Evolutionary conservation across 2,113 vertebrate genomes (phyloP).

Genomic region (Elephantulus edwardii): DNA sequence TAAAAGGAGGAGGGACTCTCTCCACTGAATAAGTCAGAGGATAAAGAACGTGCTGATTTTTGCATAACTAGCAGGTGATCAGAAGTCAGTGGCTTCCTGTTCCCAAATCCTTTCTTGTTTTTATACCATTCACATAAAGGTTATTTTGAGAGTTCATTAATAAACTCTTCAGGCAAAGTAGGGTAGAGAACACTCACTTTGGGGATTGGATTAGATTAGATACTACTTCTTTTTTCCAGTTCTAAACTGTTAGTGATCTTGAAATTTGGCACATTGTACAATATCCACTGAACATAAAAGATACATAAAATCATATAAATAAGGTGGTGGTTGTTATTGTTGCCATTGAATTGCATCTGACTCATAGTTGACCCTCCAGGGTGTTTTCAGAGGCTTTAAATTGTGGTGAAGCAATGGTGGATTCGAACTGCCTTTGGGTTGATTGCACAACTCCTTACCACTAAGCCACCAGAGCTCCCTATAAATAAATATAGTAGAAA

Average conservation of each 20-base stretch:
- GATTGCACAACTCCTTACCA: no score
- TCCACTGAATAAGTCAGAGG: neutral
- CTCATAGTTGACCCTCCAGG: no score
- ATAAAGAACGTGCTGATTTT: neutral
- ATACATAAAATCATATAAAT: neutral
- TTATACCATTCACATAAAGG: constrained; percentile 1
- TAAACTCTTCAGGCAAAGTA: neutral
- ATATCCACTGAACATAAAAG: neutral
- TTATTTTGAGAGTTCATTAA: constrained; percentile 20
- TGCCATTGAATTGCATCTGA: no score
- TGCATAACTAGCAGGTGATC: neutral
- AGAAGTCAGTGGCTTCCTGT: neutral
- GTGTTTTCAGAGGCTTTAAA: no score
- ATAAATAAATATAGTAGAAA: constrained; percentile 19
- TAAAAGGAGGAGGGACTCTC: neutral
- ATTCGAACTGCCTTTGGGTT: no score
- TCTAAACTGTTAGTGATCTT: constrained; percentile 9
- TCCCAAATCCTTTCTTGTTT: neutral
- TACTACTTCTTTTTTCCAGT: neutral
- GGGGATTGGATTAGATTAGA: constrained; percentile 14
- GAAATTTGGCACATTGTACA: neutral
- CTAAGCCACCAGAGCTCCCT: no score
- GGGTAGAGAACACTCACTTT: neutral
- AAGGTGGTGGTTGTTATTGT: no score
- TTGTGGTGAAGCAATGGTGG: no score